Base-by-base conservation (phyloP, 2,797 vertebrate genomes). In the Huso huso region DNA sequence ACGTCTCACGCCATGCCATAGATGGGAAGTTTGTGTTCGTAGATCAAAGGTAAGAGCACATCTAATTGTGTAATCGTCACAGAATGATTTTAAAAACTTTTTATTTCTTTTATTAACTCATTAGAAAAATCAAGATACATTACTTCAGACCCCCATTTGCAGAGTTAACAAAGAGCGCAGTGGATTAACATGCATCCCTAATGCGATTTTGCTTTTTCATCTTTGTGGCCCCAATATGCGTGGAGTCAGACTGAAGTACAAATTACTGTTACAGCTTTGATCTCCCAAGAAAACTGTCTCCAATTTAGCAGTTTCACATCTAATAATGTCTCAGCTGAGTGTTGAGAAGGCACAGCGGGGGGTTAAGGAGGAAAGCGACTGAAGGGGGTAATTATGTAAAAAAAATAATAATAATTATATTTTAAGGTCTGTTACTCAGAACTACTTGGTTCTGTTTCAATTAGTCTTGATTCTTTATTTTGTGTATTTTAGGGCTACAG, bases 11-110 rank as follows among this genome's bases (percentile, higher is more conserved):
- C 7, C 96, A 99, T 12, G 92, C 96, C 23, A 97, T 99, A 65
- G 97, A 99, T 1, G 97, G 97, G 6, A 99, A 99, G 55, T 99
- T 99, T 67, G 95, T 99, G 80, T 99, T 99, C 49, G 97, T 98
- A 11, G 97, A 99, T 78, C 97, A 99, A 89, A 96, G 97, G 97
- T 99, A 81, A 92, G 92, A 53, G 65, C 58, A 64, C 5, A 11
- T 6, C 13, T 6, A 7, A 12, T 48, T 49, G 10, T n/a, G 23
- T 10, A 78, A 80, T 77, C 64, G 78, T 61, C 78, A 78, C 73
- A 79, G 76, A 82, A 52, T 66, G 77, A 12, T 8, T 8, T 58
- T 58, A 7, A 0, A n/a, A 18, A 18, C 15, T 58, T 13, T 12
- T n/a, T n/a, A n/a, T 58, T 13, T 13, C 13, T 18, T 18, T 18